Percentiles rank a stretch among this genome's conserved stretches.
phyloP scores from a whole-genome alignment of 1,140 invertebrate species.

The Papilio dardanus region DNA sequence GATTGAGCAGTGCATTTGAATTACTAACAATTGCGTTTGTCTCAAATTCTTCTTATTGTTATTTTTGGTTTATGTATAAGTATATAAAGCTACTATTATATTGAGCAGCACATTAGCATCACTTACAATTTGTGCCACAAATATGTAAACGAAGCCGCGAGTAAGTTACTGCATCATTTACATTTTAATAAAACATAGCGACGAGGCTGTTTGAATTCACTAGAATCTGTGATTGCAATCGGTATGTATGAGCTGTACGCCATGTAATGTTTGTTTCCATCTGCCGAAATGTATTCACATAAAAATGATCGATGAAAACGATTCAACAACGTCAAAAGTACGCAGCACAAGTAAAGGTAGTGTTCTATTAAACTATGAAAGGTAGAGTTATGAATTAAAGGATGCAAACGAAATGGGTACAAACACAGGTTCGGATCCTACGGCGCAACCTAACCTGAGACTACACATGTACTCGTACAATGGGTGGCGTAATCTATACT shows the following conservation, averaged over 20 bases:
- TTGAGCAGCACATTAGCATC: conserved; percentile 6
- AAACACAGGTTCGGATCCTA: no score
- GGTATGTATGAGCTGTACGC: neutral
- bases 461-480: no score
- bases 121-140: conserved; percentile 20
- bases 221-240: conserved; percentile 25
- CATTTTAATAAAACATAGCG: conserved; percentile 25
- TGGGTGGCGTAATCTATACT: no score
- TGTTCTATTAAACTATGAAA: neutral
- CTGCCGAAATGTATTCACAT: neutral
- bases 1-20: no score
- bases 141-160: conserved; percentile 15
- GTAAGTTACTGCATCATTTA: conserved; percentile 20
- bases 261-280: neutral
- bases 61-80: neutral
- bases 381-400: neutral
- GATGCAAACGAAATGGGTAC: no score
- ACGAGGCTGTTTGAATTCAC: conserved; percentile 21
- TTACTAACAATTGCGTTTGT: no score
- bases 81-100: neutral
- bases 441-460: no score
- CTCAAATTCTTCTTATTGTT: no score
- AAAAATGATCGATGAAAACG: neutral
- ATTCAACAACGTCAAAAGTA: neutral
- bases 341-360: neutral